A percentile compares a stretch with the other conserved stretches of the same genome.
Conservation (phyloP, 2,797 vertebrate species). For the Cirrhinus mrigala region DNA sequence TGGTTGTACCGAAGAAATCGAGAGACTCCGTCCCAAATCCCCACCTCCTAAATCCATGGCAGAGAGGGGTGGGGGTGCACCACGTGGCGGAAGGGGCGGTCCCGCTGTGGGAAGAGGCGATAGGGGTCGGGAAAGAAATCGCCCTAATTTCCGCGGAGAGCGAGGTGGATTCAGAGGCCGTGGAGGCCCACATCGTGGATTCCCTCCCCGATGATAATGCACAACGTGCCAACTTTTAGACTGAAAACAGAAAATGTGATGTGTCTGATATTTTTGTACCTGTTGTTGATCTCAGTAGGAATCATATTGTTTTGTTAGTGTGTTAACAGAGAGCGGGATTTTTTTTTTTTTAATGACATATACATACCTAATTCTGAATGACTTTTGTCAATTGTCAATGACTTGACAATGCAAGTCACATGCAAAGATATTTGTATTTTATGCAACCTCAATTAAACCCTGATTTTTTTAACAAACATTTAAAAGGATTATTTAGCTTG, state of each 20-base stretch:
- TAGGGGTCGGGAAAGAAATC: constrained; percentile 92
- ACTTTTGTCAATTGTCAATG: not conserved
- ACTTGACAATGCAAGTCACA: not conserved
- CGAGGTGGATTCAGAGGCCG: constrained; percentile 92
- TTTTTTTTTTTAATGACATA: not conserved
- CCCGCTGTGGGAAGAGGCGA: constrained; percentile 88
- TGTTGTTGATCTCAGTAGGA: not conserved
- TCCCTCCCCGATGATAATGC: constrained; percentile 88
- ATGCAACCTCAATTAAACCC: constrained; percentile 20
- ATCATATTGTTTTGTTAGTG: constrained; percentile 20
- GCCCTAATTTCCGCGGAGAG: constrained; percentile 93
- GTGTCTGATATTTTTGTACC: constrained; percentile 23
- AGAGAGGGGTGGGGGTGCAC: constrained; percentile 89
- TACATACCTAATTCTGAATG: not conserved
- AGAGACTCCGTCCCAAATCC: constrained; percentile 95
- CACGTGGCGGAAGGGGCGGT: constrained; percentile 90
- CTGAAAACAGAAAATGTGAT: constrained; percentile 15
- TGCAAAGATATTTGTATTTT: not conserved
- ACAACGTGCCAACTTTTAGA: not conserved
- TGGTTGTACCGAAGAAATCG: constrained; percentile 96
- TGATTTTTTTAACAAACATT: not conserved
- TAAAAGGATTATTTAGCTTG: not conserved
- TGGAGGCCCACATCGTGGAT: constrained; percentile 90
- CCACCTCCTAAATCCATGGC: constrained; percentile 91
- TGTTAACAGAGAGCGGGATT: not conserved